Base-by-base conservation (phyloP, 2,888 invertebrate genomes). In the Drosophila neonasuta region DNA sequence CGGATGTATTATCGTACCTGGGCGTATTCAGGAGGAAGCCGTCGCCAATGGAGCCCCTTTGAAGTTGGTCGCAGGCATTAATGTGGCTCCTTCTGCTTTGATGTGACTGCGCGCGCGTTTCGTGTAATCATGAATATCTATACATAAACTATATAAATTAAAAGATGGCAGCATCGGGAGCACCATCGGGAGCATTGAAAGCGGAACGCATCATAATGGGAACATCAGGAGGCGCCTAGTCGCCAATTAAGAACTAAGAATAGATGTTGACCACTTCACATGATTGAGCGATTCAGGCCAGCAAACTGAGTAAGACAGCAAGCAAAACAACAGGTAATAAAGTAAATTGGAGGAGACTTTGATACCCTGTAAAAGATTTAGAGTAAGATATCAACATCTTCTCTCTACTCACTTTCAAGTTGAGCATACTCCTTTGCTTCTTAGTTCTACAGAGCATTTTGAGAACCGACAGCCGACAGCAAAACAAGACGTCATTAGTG, bases 221-320 rank as follows among this genome's bases (percentile, higher is more conserved):
- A 59, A 50, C 73, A 80, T 75, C 67, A 71, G 63, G 48, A 80
- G 85, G 80, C 86, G 85, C 80, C 84, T 81, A 54, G 65, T 79
- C 54, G 69, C 77, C 85, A 80, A 80, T 80, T 80, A 84, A 69
- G 58, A 36, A 57, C 69, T 54, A 69, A 77, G 77, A 73, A 77
- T 77, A 73, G 66, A 63, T 54, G 68, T 78, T 81, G 82, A 83
- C 83, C 86, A 81, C 84, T 83, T 80, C 77, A 84, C 79, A 79
- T 86, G 86, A 82, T 77, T 86, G 86, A 82, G 71, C 79, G 84
- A 82, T 82, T 81, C 50, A 84, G 86, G 82, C 79, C 86, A 78
- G 51, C 71, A 36, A 63, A 54, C 62, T 65, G 29, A 34, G 49
- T 29, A 58, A 44, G 41, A 52, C 66, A 60, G 29, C 41, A 45